A percentile compares a stretch with the other conserved stretches of the same genome.
phyloP scores from a whole-genome alignment of 2,797 vertebrate genomes.

The Brachyalestes nurse region DNA sequence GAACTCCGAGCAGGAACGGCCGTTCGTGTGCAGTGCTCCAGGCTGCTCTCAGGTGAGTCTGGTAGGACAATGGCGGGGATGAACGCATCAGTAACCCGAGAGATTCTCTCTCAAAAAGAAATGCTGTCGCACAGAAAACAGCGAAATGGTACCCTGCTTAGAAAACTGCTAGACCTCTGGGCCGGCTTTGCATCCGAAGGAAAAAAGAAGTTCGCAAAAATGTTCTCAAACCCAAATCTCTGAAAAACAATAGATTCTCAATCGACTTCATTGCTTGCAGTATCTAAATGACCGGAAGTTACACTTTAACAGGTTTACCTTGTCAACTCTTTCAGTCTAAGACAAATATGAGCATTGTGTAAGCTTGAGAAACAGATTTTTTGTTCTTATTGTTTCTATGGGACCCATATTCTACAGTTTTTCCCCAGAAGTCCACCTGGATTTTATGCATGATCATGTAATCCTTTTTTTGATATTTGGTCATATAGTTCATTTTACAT shows the following conservation, averaged over 20 bases:
- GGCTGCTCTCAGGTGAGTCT: constrained; percentile 99
- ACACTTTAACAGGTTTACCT: neutral
- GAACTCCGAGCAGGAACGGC: constrained; percentile 99
- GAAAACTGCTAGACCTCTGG: constrained; percentile 49
- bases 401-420: too few relatives aligned
- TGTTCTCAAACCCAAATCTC: neutral
- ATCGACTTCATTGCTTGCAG: neutral
- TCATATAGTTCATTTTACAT: too few relatives aligned
- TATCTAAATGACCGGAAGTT: neutral
- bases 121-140: constrained; percentile 57
- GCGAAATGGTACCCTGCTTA: constrained; percentile 67
- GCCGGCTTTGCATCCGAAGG: neutral
- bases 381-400: neutral
- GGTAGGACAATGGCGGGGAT: constrained; percentile 60
- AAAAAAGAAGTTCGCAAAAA: neutral
- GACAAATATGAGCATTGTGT: neutral
- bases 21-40: constrained; percentile 94
- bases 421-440: too few relatives aligned
- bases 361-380: neutral
- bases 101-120: constrained; percentile 54
- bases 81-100: constrained; percentile 55
- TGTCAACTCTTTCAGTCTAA: neutral
- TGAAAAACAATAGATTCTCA: neutral
- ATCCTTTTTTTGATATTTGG: too few relatives aligned
- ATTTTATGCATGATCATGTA: too few relatives aligned